Percentiles rank a stretch among this genome's conserved stretches.
These are phyloP conservation scores for Harpagoxenus sublaevis DNA, from an alignment of 2,888 invertebrate species.

Conservation along the genomic window DNA sequence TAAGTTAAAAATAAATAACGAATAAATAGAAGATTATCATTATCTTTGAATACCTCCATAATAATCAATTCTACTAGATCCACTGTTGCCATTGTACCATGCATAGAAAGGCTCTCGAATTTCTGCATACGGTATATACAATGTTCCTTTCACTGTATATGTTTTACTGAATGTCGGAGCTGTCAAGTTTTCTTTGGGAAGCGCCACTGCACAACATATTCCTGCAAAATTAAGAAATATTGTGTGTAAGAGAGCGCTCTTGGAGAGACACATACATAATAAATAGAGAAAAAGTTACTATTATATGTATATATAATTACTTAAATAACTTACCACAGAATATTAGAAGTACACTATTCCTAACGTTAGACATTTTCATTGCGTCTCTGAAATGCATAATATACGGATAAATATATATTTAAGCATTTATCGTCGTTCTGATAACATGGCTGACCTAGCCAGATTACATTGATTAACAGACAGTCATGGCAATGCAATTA, in stretches of 20 bases:
- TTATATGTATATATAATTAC: background rate
- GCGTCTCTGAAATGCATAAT: slow-evolving; percentile 26
- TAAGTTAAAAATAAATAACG: slow-evolving; percentile 20
- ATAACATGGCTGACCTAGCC: slow-evolving; percentile 34
- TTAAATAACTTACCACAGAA: slow-evolving; percentile 37
- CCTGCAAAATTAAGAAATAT: slow-evolving; percentile 20
- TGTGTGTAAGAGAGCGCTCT: background rate
- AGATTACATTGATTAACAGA: slow-evolving; percentile 6
- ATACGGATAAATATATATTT: background rate
- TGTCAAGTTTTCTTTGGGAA: background rate
- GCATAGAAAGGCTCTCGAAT: slow-evolving; percentile 96
- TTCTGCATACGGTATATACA: slow-evolving; percentile 97
- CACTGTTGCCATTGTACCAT: slow-evolving; percentile 93
- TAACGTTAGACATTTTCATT: slow-evolving; percentile 24
- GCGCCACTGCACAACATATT: background rate
- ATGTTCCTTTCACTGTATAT: slow-evolving; percentile 92
- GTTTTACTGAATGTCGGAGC: slow-evolving; percentile 91
- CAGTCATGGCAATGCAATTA: background rate
- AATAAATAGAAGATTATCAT: background rate
- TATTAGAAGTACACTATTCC: slow-evolving; percentile 21
- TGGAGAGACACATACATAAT: background rate
- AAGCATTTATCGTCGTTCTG: background rate
- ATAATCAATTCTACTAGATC: slow-evolving; percentile 96
- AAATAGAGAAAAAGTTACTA: background rate
- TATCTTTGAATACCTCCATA: slow-evolving; percentile 90